phyloP scores from a whole-genome alignment of 2,888 invertebrate species.

The Alcis repandata region DNA sequence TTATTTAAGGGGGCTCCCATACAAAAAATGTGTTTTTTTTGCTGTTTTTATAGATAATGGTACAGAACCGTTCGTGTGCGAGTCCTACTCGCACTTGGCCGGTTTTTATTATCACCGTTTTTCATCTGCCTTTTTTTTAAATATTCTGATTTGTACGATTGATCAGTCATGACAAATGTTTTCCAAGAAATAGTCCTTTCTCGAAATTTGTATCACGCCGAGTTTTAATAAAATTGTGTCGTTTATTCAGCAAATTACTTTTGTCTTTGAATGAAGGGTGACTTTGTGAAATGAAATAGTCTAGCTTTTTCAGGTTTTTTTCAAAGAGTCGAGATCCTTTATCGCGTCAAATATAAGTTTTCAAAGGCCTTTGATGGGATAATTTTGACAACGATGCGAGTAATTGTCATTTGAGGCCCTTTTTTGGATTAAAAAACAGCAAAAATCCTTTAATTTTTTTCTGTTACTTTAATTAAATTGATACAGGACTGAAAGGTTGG shows the following conservation, averaged over 20 bases:
- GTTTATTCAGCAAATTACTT: slow-evolving; percentile 24
- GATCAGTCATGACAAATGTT: background rate
- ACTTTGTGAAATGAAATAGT: slow-evolving; percentile 34
- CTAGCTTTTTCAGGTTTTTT: slow-evolving; percentile 24
- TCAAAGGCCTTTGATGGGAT: slow-evolving; percentile 27
- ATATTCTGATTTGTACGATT: background rate
- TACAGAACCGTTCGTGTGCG: too few relatives aligned
- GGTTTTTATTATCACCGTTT: too few relatives aligned
- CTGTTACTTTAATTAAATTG: background rate
- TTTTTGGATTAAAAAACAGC: slow-evolving; percentile 4
- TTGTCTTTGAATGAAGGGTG: slow-evolving; percentile 25
- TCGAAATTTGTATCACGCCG: background rate
- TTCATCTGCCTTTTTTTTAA: too few relatives aligned
- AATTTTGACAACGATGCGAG: slow-evolving; percentile 21
- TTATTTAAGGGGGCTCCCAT: too few relatives aligned
- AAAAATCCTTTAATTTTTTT: background rate
- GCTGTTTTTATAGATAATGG: too few relatives aligned
- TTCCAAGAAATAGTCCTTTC: background rate
- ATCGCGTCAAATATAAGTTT: slow-evolving; percentile 23
- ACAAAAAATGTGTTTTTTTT: too few relatives aligned
- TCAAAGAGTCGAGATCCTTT: slow-evolving; percentile 24
- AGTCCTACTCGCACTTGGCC: too few relatives aligned
- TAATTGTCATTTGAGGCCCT: slow-evolving; percentile 23
- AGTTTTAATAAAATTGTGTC: slow-evolving; percentile 14
- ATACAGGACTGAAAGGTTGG: background rate